Base-by-base conservation (phyloP, 2,888 invertebrate genomes). In the Tenthredo scrophulariae region DNA sequence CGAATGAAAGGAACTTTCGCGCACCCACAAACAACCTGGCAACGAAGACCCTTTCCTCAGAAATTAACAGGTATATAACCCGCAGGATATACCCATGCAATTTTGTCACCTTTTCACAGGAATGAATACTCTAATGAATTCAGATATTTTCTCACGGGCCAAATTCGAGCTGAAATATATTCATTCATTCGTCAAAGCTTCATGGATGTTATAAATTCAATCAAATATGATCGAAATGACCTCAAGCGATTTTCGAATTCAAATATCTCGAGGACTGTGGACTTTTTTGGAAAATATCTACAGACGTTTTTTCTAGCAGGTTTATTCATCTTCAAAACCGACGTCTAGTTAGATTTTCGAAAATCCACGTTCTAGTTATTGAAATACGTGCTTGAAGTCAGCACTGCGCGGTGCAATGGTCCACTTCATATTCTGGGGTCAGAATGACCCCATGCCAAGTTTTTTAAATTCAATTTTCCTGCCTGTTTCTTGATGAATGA, bases 61-160 rank as follows among this genome's bases (percentile, higher is more conserved):
- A 77, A 77, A 77, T 77, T 77, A 77, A 77, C 77, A 77, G 77
- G 77, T 77, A 77, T 37, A 37, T 37, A 37, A 37, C 37, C 37
- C 7, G 7, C 37, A 7, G 37, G 37, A 37, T 37, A 37, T 54
- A 54, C 10, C 13, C 26, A 10, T 26, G 13, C 10, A 62, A 62
- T 9, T 26, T 62, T 62, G 54, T 54, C n/a, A n/a, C n/a, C n/a
- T 54, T n/a, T 54, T 54, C 54, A 54, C 54, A n/a, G n/a, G 54
- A 54, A 54, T 2, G 54, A n/a, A 54, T 7, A 6, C 54, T n/a
- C 1, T n/a, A n/a, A 50, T n/a, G 2, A 6, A 54, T 50, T 50
- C n/a, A 2, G 54, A 54, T 7, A 54, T 54, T 54, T 54, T 54
- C 54, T 54, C 54, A 54, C 54, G 54, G 54, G n/a, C n/a, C 1